Evolutionary conservation across 2,113 vertebrate species (phyloP).

Genomic region (Seriola aureovittata): DNA sequence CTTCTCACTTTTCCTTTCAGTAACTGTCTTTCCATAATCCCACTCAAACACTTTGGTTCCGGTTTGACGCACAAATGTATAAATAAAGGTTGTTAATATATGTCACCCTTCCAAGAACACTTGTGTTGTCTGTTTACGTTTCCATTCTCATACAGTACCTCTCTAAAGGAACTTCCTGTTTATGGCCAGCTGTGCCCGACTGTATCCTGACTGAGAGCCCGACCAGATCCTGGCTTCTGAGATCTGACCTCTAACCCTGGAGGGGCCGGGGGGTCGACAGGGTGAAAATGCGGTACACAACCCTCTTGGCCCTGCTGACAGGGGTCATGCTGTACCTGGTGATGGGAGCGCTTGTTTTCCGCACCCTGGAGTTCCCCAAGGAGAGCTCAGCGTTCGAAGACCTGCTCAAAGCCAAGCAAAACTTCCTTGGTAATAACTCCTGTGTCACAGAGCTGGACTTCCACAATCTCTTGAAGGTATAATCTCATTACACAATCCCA

Average conservation of each 20-base stretch:
- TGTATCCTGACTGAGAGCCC: conserved; percentile 64
- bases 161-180: conserved; percentile 77
- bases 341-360: conserved; percentile 90
- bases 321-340: conserved; percentile 91
- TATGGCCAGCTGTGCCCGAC: conserved; percentile 61
- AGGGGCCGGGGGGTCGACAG: conserved; percentile 41
- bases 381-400: conserved; percentile 81
- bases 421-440: conserved; percentile 84
- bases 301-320: conserved; percentile 87
- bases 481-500: not conserved
- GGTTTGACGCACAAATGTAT: conserved; percentile 43
- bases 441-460: conserved; percentile 85
- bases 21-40: not conserved
- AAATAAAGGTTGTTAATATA: conserved; percentile 37
- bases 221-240: conserved; percentile 53
- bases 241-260: conserved; percentile 58
- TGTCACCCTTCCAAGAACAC: conserved; percentile 51
- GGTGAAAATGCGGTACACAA: conserved; percentile 87
- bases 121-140: conserved; percentile 34
- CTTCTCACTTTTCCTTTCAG: conserved; percentile 38
- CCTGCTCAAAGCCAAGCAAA: conserved; percentile 70
- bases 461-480: conserved; percentile 86
- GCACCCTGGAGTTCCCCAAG: conserved; percentile 85
- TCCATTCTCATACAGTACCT: conserved; percentile 26
- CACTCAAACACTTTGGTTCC: not conserved